Evolutionary conservation across 92 coral and sea anemone genomes (phyloP).

Genomic region (Porites cylindrica): DNA sequence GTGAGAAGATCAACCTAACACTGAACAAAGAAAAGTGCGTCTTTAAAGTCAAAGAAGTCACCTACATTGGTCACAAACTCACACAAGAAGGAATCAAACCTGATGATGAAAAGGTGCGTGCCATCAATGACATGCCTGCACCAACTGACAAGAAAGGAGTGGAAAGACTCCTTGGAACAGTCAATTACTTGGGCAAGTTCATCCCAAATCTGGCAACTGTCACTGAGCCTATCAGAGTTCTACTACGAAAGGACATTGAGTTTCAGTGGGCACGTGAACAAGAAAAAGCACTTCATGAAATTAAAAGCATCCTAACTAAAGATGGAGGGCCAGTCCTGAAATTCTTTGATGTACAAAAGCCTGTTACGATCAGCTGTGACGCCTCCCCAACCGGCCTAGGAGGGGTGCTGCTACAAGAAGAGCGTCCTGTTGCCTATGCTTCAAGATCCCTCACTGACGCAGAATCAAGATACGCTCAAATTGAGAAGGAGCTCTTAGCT

Average conservation of each 20-base stretch:
- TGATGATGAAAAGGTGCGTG: constrained; percentile 22
- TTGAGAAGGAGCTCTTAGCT: constrained; percentile 57
- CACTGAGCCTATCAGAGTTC: too few species aligned
- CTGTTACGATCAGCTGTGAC: background rate
- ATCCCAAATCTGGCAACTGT: constrained; percentile 40
- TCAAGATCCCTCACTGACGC: constrained; percentile 4
- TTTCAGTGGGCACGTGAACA: too few species aligned
- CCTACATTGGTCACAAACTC: constrained; percentile 58
- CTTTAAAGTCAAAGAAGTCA: constrained; percentile 52
- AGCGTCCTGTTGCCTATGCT: constrained; percentile 1
- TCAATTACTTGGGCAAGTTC: constrained; percentile 46
- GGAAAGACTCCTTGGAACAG: constrained; percentile 51
- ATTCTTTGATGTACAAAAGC: background rate
- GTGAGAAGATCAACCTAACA: too few species aligned
- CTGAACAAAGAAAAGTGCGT: too few species aligned
- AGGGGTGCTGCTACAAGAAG: too few species aligned
- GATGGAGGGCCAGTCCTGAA: constrained; percentile 9
- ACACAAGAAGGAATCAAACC: background rate
- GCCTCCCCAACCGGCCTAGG: too few species aligned
- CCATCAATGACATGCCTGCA: constrained; percentile 47
- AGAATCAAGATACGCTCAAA: constrained; percentile 33
- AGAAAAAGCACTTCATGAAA: constrained; percentile 25
- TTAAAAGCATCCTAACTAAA: constrained; percentile 3
- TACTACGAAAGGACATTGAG: too few species aligned
- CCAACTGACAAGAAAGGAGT: constrained; percentile 56